A percentile compares a stretch with the other conserved stretches of the same genome.
Conservation (phyloP, 2,113 vertebrate genomes). For the Oryzias curvinotus region DNA sequence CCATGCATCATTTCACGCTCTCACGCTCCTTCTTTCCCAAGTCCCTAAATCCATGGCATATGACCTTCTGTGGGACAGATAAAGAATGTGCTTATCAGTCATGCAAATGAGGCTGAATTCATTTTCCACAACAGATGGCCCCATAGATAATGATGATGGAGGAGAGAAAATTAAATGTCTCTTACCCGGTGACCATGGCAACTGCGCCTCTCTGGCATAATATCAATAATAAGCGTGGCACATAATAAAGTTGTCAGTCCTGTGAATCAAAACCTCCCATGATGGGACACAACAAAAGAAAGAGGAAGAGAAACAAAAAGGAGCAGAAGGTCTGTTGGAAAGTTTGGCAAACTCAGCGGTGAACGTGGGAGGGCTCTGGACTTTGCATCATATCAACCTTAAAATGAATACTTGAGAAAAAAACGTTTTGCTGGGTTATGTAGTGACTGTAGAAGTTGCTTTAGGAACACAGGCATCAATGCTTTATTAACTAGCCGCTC, state of each 20-base stretch:
- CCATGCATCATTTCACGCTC: conserved; percentile 65
- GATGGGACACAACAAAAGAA: conserved; percentile 48
- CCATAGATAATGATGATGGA: conserved; percentile 99
- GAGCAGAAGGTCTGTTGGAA: conserved; percentile 32
- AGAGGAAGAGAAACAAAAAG: background rate
- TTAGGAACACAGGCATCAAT: too few relatives aligned
- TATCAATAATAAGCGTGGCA: conserved; percentile 99
- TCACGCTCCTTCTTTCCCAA: conserved; percentile 68
- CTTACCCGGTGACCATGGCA: conserved; percentile 99
- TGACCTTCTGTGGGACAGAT: conserved; percentile 99
- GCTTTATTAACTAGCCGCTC: too few relatives aligned
- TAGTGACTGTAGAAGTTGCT: too few relatives aligned
- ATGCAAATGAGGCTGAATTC: conserved; percentile 99
- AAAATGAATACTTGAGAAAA: too few relatives aligned
- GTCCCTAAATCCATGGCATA: conserved; percentile 97
- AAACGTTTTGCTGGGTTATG: background rate
- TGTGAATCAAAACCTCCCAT: conserved; percentile 89
- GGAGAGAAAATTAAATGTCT: conserved; percentile 99
- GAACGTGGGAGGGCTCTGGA: conserved; percentile 17
- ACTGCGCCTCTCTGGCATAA: conserved; percentile 93
- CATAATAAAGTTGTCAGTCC: conserved; percentile 99
- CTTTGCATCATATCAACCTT: background rate
- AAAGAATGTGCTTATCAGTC: conserved; percentile 99
- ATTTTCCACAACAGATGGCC: conserved; percentile 99
- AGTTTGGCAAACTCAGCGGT: conserved; percentile 50